Percentiles rank a stretch among this genome's conserved stretches.
These are phyloP conservation scores for Nomada hirtipes DNA, from an alignment of 2,888 invertebrate species.

Conservation along the genomic window DNA sequence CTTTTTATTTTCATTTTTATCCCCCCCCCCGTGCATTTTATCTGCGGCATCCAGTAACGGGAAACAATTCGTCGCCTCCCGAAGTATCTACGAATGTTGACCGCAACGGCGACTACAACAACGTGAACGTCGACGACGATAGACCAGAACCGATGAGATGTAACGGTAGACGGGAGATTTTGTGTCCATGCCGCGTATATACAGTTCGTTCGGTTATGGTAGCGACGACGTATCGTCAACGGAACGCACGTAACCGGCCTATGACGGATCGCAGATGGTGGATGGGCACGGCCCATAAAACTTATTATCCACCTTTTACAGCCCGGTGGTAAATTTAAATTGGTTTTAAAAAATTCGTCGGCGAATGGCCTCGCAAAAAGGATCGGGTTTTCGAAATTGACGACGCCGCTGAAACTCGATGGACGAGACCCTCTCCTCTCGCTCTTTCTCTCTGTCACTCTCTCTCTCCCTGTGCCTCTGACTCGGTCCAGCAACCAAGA, in stretches of 20 bases:
- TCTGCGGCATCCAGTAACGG: constrained; percentile 49
- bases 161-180: constrained; percentile 33
- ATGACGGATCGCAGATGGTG: constrained; percentile 76
- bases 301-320: constrained; percentile 79
- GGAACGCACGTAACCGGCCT: constrained; percentile 66
- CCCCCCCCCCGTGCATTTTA: constrained; percentile 31
- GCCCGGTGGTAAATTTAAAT: constrained; percentile 77
- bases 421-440: constrained; percentile 29
- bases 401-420: constrained; percentile 53
- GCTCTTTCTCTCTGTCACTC: too few species aligned
- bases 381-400: constrained; percentile 65
- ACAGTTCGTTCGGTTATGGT: constrained; percentile 42
- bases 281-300: constrained; percentile 77
- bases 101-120: constrained; percentile 10
- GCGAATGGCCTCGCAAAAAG: constrained; percentile 65
- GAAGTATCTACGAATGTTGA: constrained; percentile 56
- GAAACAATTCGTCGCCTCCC: constrained; percentile 56
- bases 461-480: background rate
- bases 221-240: constrained; percentile 58
- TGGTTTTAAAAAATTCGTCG: constrained; percentile 73
- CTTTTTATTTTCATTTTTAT: background rate
- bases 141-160: constrained; percentile 27
- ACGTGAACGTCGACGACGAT: background rate
- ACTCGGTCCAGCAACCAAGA: constrained; percentile 42
- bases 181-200: constrained; percentile 20